Base-by-base conservation (phyloP, 2,888 invertebrate genomes). In the Stenurella melanura region DNA sequence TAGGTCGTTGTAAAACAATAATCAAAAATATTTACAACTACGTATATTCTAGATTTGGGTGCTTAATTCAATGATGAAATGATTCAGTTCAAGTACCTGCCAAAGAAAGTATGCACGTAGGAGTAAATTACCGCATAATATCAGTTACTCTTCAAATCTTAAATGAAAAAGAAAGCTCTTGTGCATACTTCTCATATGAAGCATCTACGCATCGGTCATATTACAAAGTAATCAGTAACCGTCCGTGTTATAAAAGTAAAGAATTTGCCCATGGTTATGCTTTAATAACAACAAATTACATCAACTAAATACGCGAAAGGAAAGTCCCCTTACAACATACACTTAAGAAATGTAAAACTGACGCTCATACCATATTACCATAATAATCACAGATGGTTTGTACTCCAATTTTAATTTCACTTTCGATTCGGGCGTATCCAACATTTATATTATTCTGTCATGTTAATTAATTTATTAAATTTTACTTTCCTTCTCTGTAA, bases 321-420 rank as follows among this genome's bases (percentile, higher is more conserved):
- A 50, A 50, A 50, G 50, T 50, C 15, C n/a, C 50, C 3, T 50
- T 15, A 50, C 50, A 50, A 6, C 50, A 50, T 50, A 50, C n/a
- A 50, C 50, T 50, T 50, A 50, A 50, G 3, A n/a, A n/a, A 50
- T 50, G 15, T 12, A 50, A 50, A 50, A 15, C 50, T n/a, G 50
- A 6, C 50, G 50, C 0, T 50, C 50, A 50, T 50, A n/a, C 50
- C 50, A 1, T n/a, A 50, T 50, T 50, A 50, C 7, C n/a, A 50
- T 50, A 42, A 50, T n/a, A n/a, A 50, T 50, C 58, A 21, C 63
- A 63, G 72, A 63, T 72, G 21, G n/a, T 54, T 63, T n/a, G 17
- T 72, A 50, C 38, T 61, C 42, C 50, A 63, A n/a, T 57, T 50
- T 57, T 21, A 63, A 70, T 78, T 78, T 78, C 73, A 75, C 78